Evolutionary conservation across 2,888 invertebrate genomes (phyloP).

Genomic region (Cephalotes varians): DNA sequence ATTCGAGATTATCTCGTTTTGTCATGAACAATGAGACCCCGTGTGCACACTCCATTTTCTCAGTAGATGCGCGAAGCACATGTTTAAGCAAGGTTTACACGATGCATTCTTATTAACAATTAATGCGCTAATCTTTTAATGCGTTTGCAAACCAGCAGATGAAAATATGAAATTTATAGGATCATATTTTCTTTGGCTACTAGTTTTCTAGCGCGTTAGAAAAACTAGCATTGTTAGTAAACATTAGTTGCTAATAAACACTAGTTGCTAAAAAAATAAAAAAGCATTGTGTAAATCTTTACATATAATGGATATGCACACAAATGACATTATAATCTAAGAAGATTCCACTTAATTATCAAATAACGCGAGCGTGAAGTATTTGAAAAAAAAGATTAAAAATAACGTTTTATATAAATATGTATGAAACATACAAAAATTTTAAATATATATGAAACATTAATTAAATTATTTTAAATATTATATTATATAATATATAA

Average conservation of each 20-base stretch:
- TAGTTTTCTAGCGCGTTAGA: too few relatives aligned
- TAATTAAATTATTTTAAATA: not conserved
- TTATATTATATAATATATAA: not conserved
- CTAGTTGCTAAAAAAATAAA: too few relatives aligned
- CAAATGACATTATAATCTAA: not conserved
- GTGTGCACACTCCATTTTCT: slow-evolving; percentile 1
- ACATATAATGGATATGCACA: not conserved
- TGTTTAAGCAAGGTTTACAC: not conserved
- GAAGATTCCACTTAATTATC: not conserved
- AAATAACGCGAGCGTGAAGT: not conserved
- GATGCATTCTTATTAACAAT: not conserved
- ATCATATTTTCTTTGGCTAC: too few relatives aligned
- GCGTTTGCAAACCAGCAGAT: not conserved
- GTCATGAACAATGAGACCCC: not conserved
- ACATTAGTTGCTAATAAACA: too few relatives aligned
- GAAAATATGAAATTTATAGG: too few relatives aligned
- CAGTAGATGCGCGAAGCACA: not conserved
- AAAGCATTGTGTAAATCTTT: too few relatives aligned
- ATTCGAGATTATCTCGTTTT: not conserved
- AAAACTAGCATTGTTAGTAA: too few relatives aligned
- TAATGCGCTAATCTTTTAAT: not conserved
- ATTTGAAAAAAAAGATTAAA: not conserved
- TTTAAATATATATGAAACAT: not conserved
- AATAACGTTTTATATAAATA: slow-evolving; percentile 4
- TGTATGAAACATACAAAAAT: not conserved